A percentile compares a stretch with the other conserved stretches of the same genome.
Evolutionary conservation across 2,888 invertebrate genomes (phyloP).

Genomic region (Oligia strigilis): DNA sequence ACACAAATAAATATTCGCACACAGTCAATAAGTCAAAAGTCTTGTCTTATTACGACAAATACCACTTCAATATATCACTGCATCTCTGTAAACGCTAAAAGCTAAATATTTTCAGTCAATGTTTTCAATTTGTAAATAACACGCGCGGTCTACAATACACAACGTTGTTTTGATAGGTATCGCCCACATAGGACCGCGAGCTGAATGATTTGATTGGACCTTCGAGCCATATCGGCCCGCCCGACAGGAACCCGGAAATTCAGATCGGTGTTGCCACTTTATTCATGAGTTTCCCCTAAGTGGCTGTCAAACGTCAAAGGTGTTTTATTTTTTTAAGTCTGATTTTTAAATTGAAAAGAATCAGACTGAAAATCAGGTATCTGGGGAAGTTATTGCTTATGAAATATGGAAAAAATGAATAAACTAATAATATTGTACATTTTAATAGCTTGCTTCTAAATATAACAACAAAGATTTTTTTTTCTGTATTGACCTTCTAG

Average conservation of each 20-base stretch:
- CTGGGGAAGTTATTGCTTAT: background rate
- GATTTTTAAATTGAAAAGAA: background rate
- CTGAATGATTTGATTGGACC: slow-evolving; percentile 82
- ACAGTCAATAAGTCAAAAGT: slow-evolving; percentile 75
- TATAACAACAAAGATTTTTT: background rate
- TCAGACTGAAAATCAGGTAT: background rate
- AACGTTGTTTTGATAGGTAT: slow-evolving; percentile 79
- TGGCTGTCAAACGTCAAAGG: slow-evolving; percentile 25
- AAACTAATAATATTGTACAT: background rate
- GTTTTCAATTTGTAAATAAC: slow-evolving; percentile 76
- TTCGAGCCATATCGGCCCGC: slow-evolving; percentile 73
- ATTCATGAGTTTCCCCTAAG: slow-evolving; percentile 38
- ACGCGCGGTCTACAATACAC: slow-evolving; percentile 73
- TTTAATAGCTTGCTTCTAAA: background rate
- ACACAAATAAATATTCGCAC: slow-evolving; percentile 69
- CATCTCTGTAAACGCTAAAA: slow-evolving; percentile 61
- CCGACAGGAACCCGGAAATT: slow-evolving; percentile 75
- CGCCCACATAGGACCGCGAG: slow-evolving; percentile 79
- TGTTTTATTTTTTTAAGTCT: background rate
- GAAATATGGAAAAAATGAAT: too few relatives aligned
- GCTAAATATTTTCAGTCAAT: slow-evolving; percentile 76
- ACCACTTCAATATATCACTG: slow-evolving; percentile 72
- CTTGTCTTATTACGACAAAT: slow-evolving; percentile 59
- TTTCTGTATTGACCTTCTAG: background rate
- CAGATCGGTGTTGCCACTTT: slow-evolving; percentile 69